phyloP scores from a whole-genome alignment of 2,888 invertebrate genomes.

The Parelbella ahira region DNA sequence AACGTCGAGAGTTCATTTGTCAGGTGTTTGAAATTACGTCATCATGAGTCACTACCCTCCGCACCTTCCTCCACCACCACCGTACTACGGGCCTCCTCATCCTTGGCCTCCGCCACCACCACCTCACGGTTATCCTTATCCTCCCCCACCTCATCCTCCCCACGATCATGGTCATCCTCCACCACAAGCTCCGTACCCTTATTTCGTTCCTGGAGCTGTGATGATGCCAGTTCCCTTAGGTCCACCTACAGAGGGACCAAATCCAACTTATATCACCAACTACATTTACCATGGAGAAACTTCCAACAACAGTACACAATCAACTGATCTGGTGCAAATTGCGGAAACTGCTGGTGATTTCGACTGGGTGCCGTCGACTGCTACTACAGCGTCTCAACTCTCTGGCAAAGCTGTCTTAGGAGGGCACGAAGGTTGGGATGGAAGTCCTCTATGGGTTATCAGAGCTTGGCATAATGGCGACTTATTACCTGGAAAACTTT shows the following conservation, averaged over 20 bases:
- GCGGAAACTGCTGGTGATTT: constrained; percentile 63
- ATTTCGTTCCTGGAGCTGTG: constrained; percentile 59
- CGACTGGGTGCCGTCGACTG: constrained; percentile 66
- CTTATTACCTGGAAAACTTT: constrained; percentile 68
- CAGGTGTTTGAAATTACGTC: background rate
- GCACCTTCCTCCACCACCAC: constrained; percentile 41
- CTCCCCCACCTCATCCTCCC: constrained; percentile 36
- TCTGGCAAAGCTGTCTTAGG: constrained; percentile 65
- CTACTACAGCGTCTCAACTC: constrained; percentile 52
- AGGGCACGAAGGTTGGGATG: constrained; percentile 74
- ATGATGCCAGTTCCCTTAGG: constrained; percentile 44
- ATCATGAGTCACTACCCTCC: constrained; percentile 50
- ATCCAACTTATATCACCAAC: constrained; percentile 67
- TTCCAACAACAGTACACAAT: constrained; percentile 30
- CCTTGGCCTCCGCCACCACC: constrained; percentile 30
- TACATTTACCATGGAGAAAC: constrained; percentile 66
- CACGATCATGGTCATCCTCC: constrained; percentile 38
- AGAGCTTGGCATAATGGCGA: constrained; percentile 69
- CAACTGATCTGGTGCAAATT: constrained; percentile 45
- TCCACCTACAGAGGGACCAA: constrained; percentile 29
- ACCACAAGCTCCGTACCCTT: constrained; percentile 43
- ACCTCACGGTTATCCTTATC: constrained; percentile 26
- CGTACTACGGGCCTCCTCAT: constrained; percentile 40
- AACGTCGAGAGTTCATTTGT: background rate
- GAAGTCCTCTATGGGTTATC: constrained; percentile 72